A percentile compares a stretch with the other conserved stretches of the same genome.
Evolutionary conservation across 2,113 vertebrate genomes (phyloP).

Genomic region (Porphyrio hochstetteri): DNA sequence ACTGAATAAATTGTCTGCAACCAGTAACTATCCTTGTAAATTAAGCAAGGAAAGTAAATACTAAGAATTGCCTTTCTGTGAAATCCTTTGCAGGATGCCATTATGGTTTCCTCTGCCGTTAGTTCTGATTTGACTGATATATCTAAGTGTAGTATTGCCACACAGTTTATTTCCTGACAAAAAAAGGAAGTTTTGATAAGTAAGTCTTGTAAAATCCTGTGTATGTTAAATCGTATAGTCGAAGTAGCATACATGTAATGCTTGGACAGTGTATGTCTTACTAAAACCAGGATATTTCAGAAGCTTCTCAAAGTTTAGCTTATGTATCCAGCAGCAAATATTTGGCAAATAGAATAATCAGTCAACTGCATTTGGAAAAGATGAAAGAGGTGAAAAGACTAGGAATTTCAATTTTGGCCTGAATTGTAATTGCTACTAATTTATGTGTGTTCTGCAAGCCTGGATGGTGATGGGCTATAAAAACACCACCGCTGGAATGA

Average conservation of each 20-base stretch:
- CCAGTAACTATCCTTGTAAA: not conserved
- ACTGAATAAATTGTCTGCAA: not conserved
- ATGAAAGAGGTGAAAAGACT: not conserved
- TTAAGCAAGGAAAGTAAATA: not conserved
- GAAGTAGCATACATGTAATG: not conserved
- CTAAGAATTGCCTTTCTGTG: not conserved
- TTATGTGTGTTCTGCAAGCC: not conserved
- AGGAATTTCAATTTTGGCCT: not conserved
- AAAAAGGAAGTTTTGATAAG: not conserved
- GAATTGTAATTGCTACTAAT: not conserved
- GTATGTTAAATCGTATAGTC: not conserved
- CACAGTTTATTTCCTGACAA: not conserved
- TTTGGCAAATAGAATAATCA: not conserved
- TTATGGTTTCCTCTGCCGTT: not conserved
- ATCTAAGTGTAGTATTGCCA: not conserved
- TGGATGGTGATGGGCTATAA: not conserved
- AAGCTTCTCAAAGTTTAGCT: not conserved
- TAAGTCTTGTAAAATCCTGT: not conserved
- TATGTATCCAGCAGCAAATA: not conserved
- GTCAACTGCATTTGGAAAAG: not conserved
- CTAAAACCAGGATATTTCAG: not conserved
- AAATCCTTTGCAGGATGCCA: not conserved
- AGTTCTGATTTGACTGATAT: not conserved
- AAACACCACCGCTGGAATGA: not conserved
- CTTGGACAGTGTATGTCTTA: not conserved